A percentile compares a stretch with the other conserved stretches of the same genome.
These are phyloP conservation scores for Gastrophysa polygoni DNA, from an alignment of 2,888 invertebrate species.

Conservation along the genomic window DNA sequence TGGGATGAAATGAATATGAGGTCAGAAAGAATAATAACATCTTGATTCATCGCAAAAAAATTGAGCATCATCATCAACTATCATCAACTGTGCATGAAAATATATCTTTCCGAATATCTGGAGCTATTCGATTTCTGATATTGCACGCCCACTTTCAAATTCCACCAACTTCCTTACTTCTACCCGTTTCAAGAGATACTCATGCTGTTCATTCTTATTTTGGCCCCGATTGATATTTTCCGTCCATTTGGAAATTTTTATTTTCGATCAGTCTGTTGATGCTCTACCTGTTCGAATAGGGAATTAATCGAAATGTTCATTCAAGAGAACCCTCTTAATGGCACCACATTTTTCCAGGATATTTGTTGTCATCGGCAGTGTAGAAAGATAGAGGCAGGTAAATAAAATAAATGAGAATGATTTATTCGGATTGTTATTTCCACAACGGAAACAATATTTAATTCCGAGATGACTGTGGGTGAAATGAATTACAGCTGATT, in stretches of 20 bases:
- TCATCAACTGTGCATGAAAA: too few relatives aligned
- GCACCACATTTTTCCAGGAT: not conserved
- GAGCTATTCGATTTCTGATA: too few relatives aligned
- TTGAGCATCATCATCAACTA: too few relatives aligned
- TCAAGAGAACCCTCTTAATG: not conserved
- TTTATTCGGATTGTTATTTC: slow-evolving; percentile 7
- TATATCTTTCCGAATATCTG: too few relatives aligned
- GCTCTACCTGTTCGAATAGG: not conserved
- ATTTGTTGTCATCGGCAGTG: not conserved
- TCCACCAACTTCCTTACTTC: too few relatives aligned
- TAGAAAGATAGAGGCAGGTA: slow-evolving; percentile 6
- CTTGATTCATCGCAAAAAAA: too few relatives aligned
- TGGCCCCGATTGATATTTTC: too few relatives aligned
- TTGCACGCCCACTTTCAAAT: too few relatives aligned
- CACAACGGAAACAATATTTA: slow-evolving; percentile 9
- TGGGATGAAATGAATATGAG: too few relatives aligned
- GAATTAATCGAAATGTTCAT: slow-evolving; percentile 3
- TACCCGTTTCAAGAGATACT: too few relatives aligned
- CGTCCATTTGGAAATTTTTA: not conserved
- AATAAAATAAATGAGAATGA: slow-evolving; percentile 6
- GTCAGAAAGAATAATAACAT: too few relatives aligned
- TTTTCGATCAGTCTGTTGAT: not conserved
- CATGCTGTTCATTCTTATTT: too few relatives aligned
- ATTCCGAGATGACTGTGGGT: slow-evolving; percentile 1
- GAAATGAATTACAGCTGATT: slow-evolving; percentile 2